Conservation (phyloP, 30 jellyfish, hydroid and myxozoan species). For the Hydractinia symbiolongicarpus region DNA sequence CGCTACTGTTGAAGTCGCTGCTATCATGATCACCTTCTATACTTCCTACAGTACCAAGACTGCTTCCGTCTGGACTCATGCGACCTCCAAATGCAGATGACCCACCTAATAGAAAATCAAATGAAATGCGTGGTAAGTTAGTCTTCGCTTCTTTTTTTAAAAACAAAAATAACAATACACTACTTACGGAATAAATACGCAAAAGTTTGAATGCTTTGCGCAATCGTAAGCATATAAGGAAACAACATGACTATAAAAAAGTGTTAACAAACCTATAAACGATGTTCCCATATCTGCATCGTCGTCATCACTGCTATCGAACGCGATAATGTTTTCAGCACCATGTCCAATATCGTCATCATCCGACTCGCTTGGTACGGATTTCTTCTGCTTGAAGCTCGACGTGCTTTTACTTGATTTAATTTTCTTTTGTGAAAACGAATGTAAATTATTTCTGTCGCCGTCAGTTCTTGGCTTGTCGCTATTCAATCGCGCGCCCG, state of each 20-base stretch:
- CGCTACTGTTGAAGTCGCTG: conserved; percentile 59
- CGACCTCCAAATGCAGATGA: conserved; percentile 91
- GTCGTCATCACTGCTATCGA: conserved; percentile 89
- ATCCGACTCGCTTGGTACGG: conserved; percentile 91
- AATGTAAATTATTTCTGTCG: background rate
- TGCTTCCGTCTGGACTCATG: conserved; percentile 98
- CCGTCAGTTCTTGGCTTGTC: background rate
- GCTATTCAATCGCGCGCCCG: conserved; percentile 61
- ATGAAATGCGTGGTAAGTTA: background rate
- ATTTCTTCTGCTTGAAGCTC: conserved; percentile 49
- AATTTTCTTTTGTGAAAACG: conserved; percentile 8
- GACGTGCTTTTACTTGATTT: conserved; percentile 27
- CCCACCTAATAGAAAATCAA: conserved; percentile 48
- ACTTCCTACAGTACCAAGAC: conserved; percentile 97
- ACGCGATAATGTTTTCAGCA: conserved; percentile 72
- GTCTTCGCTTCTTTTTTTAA: background rate
- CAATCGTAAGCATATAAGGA: too few relatives aligned
- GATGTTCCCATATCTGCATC: conserved; percentile 53
- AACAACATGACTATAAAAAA: too few relatives aligned
- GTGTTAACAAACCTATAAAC: conserved; percentile 53
- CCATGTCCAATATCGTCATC: conserved; percentile 74
- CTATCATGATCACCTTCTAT: conserved; percentile 84
- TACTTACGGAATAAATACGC: background rate
- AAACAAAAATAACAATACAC: background rate
- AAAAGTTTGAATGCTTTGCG: background rate